phyloP scores from a whole-genome alignment of 2,113 vertebrate genomes.

The Podocnemis expansa region DNA sequence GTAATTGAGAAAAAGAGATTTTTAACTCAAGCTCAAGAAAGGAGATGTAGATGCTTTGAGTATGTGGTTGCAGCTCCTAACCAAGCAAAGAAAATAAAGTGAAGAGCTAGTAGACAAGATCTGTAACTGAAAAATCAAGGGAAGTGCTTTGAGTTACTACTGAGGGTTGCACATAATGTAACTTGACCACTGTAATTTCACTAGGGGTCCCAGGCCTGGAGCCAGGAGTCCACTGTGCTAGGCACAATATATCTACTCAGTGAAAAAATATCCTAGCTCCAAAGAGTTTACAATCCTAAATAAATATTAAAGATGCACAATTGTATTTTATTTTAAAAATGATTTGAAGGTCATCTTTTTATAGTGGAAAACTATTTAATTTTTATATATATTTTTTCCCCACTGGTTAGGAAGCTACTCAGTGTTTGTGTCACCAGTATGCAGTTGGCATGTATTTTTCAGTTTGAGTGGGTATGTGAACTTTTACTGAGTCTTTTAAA shows the following conservation, averaged over 20 bases:
- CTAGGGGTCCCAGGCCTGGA: rapidly evolving
- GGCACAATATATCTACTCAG: not conserved
- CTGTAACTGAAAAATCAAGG: not conserved
- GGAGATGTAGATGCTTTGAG: not conserved
- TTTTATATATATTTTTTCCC: not conserved
- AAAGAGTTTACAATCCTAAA: not conserved
- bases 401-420: not conserved
- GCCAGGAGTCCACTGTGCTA: not conserved
- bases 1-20: not conserved
- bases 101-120: not conserved
- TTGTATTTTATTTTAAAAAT: not conserved
- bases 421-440: not conserved
- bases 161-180: not conserved
- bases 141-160: not conserved
- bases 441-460: not conserved
- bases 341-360: not conserved
- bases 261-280: not conserved
- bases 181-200: not conserved
- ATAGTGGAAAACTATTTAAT: not conserved
- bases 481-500: not conserved
- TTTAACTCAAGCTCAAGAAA: not conserved
- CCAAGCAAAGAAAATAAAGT: not conserved
- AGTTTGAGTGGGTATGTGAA: rapidly evolving
- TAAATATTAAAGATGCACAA: not conserved
- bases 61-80: not conserved